Evolutionary conservation across 1,140 invertebrate species (phyloP).

Genomic region (Rhagoletis zephyria): DNA sequence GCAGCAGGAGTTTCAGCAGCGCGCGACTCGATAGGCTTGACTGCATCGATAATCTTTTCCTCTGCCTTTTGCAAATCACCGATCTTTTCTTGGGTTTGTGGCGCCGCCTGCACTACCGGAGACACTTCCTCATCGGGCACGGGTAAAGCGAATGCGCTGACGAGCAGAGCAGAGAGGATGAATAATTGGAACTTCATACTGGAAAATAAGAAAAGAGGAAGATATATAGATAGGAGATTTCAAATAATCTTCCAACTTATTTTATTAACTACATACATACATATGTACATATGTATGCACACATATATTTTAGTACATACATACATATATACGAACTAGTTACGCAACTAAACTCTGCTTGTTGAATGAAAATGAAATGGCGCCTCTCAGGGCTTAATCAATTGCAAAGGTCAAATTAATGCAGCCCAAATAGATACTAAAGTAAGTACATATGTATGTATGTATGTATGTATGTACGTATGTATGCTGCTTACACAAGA

Average conservation of each 20-base stretch:
- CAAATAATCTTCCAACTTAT: not conserved
- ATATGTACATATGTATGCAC: too few relatives aligned
- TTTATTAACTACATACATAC: too few relatives aligned
- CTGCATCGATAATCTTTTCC: constrained; percentile 47
- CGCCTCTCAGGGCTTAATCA: constrained; percentile 33
- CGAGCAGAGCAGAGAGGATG: constrained; percentile 63
- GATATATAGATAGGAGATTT: not conserved
- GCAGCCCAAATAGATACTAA: not conserved
- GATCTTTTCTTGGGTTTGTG: constrained; percentile 60
- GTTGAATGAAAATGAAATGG: constrained; percentile 1
- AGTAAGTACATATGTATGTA: too few relatives aligned
- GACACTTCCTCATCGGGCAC: constrained; percentile 66
- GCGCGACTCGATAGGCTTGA: constrained; percentile 57
- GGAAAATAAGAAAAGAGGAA: constrained; percentile 46
- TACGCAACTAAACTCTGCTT: not conserved
- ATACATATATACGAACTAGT: too few relatives aligned
- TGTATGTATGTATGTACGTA: too few relatives aligned
- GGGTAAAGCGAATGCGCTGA: constrained; percentile 61
- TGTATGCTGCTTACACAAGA: not conserved
- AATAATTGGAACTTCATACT: constrained; percentile 66
- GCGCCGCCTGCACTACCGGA: constrained; percentile 60
- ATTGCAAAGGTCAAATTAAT: constrained; percentile 46
- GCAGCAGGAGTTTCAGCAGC: constrained; percentile 56
- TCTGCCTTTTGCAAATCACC: constrained; percentile 53
- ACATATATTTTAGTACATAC: too few relatives aligned